Evolutionary conservation across 2,797 vertebrate species (phyloP).

Genomic region (Acanthopagrus latus): DNA sequence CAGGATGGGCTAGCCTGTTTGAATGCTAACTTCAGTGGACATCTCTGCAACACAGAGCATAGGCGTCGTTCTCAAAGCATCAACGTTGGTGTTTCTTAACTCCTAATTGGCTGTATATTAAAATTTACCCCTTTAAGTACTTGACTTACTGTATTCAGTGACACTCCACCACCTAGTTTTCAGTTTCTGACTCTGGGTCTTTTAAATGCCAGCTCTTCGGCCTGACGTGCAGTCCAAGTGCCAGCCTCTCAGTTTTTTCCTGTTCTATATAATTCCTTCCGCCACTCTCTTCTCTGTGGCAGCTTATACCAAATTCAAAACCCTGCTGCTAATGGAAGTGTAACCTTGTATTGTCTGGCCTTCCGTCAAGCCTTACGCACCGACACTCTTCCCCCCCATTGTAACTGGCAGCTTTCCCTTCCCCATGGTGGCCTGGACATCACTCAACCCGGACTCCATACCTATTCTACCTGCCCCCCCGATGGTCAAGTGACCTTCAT

Average conservation of each 20-base stretch:
- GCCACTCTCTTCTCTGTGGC: conserved; percentile 16
- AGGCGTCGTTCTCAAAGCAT: no score
- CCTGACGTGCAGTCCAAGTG: neutral
- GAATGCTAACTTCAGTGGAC: no score
- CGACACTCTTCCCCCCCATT: conserved; percentile 28
- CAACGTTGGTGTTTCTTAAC: no score
- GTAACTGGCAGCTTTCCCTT: conserved; percentile 38
- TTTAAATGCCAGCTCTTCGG: conserved; percentile 1
- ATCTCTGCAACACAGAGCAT: no score
- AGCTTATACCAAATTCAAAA: conserved; percentile 51
- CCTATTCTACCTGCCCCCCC: neutral
- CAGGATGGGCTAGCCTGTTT: no score
- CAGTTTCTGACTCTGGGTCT: neutral
- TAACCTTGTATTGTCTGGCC: conserved; percentile 53
- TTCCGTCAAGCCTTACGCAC: conserved; percentile 23
- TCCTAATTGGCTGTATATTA: no score
- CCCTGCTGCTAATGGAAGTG: conserved; percentile 33
- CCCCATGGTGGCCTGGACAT: conserved; percentile 31
- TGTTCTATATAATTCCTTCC: conserved; percentile 5
- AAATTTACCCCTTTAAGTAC: no score
- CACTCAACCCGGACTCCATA: conserved; percentile 14
- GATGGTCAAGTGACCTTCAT: conserved; percentile 25
- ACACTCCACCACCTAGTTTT: neutral
- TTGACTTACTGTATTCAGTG: neutral
- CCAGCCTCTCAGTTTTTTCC: neutral